Evolutionary conservation across 2,113 vertebrate genomes (phyloP), one percentile per base, ranked within the genome.

Genomic region (Phyllostomus discolor): DNA sequence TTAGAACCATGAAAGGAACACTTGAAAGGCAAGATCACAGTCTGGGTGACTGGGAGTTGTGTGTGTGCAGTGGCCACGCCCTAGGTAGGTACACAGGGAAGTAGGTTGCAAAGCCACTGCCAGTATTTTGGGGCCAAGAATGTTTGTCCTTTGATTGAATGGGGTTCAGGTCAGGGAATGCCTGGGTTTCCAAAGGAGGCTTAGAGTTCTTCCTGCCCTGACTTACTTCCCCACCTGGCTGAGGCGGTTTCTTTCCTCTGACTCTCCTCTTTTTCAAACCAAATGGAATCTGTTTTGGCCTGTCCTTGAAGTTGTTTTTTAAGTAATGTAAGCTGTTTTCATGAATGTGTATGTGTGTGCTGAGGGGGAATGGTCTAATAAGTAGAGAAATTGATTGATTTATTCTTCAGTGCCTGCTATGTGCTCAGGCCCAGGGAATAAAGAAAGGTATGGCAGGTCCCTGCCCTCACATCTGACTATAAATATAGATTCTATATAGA

Each of bases 81-180:
- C 43, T 82, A 12, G 41, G 28, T 70, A 92, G 70, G 86, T 92
- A 96, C 79, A 95, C 91, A 90, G 57, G 62, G 28, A 95, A 96
- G 82, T 89, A 67, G 38, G 3, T 75, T 88, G 62, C 93, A 95
- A 95, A 92, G 70, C 54, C n/a, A 26, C 66, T 84, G 79, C 82
- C 83, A 22, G 26, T 76, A 38, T 93, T 96, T 96, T 24, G 95
- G 89, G 94, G 78, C 94, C 88, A 96, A 92, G 73, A 97, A 96
- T 97, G 78, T 97, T 96, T 97, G 96, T 79, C 50, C 88, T 98
- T 97, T 96, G 82, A 97, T 90, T 96, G 20, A 96, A 83, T 15
- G 20, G 80, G 31, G 83, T 88, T 54, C 95, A 69, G 69, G 67
- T 96, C 79, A 90, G 72, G 78, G 28, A 96, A 88, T 3, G 1